These are phyloP conservation scores for Julus scanicus DNA, from an alignment of 2,888 invertebrate genomes.

Conservation along the genomic window DNA sequence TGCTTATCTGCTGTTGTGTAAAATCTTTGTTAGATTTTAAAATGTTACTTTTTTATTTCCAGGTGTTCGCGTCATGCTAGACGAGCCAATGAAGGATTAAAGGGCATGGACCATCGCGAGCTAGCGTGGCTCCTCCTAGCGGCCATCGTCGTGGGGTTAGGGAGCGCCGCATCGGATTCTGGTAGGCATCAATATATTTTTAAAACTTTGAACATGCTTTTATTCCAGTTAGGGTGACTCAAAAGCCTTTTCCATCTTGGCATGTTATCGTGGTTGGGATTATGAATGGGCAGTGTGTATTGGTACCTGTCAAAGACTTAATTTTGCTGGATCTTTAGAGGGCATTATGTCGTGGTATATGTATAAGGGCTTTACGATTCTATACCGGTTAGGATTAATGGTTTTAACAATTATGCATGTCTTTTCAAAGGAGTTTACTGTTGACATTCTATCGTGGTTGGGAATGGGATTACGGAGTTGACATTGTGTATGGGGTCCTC, in stretches of 20 bases:
- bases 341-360: no score
- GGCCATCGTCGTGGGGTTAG: slow-evolving; percentile 18
- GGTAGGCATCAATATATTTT: background rate
- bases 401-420: background rate
- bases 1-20: no score
- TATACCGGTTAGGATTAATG: background rate
- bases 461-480: background rate
- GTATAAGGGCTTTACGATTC: background rate
- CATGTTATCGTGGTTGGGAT: background rate
- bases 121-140: slow-evolving; percentile 22
- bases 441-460: background rate
- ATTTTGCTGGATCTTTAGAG: no score
- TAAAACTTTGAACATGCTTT: background rate
- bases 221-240: background rate
- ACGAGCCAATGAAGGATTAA: slow-evolving; percentile 33
- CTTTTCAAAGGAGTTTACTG: background rate
- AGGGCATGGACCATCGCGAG: slow-evolving; percentile 3
- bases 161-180: slow-evolving; percentile 1
- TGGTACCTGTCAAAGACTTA: no score
- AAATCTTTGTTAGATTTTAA: no score
- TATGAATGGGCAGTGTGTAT: no score
- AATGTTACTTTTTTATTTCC: background rate
- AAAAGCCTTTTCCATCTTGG: background rate
- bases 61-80: slow-evolving; percentile 33
- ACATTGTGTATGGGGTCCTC: no score